Evolutionary conservation across 2,797 vertebrate genomes (phyloP).

Genomic region (Numenius phaeopus): DNA sequence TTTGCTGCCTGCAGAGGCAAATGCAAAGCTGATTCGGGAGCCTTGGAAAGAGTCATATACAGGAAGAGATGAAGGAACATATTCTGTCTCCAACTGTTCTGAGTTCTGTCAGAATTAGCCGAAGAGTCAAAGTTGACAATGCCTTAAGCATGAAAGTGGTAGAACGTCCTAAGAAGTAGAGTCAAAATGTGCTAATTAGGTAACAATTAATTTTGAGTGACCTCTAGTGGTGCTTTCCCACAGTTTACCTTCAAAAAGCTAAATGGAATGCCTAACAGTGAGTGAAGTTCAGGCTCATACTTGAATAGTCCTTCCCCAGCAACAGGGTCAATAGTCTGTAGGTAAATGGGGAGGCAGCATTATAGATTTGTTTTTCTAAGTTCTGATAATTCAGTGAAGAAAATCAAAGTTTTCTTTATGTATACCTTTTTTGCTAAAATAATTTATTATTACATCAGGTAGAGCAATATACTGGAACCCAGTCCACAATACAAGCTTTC

Average conservation of each 20-base stretch:
- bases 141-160: not conserved
- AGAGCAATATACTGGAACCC: not conserved
- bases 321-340: not conserved
- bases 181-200: slow-evolving; percentile 31
- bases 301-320: rapidly evolving
- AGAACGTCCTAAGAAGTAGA: not conserved
- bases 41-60: not conserved
- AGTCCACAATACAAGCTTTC: rapidly evolving
- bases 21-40: slow-evolving; percentile 1
- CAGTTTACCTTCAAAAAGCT: not conserved
- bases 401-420: not conserved
- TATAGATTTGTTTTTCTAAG: not conserved
- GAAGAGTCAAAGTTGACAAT: not conserved
- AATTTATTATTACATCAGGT: not conserved
- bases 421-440: not conserved
- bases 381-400: not conserved
- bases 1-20: not conserved
- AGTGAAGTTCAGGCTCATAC: not conserved
- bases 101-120: not conserved
- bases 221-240: slow-evolving; percentile 62
- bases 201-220: slow-evolving; percentile 65
- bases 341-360: not conserved
- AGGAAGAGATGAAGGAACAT: not conserved
- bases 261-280: not conserved
- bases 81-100: not conserved